phyloP scores from a whole-genome alignment of 2,888 invertebrate species.

The Clanis bilineata region DNA sequence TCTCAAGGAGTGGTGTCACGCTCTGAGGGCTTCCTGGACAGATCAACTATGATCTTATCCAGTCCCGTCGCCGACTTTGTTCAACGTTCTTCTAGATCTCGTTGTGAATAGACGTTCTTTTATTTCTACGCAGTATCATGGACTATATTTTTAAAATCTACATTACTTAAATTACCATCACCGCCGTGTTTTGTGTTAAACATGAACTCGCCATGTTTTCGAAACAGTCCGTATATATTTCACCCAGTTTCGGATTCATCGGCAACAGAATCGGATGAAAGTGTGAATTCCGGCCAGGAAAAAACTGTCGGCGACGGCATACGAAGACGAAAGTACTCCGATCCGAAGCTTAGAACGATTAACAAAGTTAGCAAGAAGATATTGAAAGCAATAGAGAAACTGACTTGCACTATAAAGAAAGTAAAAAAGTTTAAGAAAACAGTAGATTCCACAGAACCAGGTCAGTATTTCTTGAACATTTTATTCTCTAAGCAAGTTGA shows the following conservation, averaged over 20 bases:
- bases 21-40: constrained; percentile 47
- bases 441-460: background rate
- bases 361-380: constrained; percentile 78
- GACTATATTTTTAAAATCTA: background rate
- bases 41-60: constrained; percentile 49
- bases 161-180: constrained; percentile 10
- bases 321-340: constrained; percentile 70
- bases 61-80: constrained; percentile 60
- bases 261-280: constrained; percentile 73
- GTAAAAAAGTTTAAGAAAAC: constrained; percentile 38
- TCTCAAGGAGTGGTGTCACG: constrained; percentile 63
- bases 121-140: background rate
- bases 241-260: constrained; percentile 73
- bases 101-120: constrained; percentile 47
- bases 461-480: background rate
- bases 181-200: constrained; percentile 22
- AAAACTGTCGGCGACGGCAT: constrained; percentile 60
- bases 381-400: constrained; percentile 68
- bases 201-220: constrained; percentile 73
- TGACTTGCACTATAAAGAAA: constrained; percentile 70
- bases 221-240: constrained; percentile 68
- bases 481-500: too few relatives aligned
- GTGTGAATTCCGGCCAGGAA: constrained; percentile 64
- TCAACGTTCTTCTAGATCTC: constrained; percentile 56
- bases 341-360: constrained; percentile 75